Conservation (phyloP, 2,888 invertebrate genomes). For the Platynereis dumerilii region DNA sequence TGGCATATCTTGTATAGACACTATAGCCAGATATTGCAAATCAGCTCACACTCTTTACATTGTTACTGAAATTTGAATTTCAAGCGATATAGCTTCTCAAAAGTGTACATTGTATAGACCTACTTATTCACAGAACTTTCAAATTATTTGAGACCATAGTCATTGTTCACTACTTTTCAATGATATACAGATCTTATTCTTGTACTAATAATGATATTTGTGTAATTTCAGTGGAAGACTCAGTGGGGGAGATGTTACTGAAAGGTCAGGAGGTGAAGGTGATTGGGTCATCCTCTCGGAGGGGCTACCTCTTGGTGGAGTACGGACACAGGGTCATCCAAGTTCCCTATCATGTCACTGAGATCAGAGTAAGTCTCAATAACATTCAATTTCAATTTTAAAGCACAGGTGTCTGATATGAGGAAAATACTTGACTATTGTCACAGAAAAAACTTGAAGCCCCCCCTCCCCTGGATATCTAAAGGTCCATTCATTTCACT, state of each 20-base stretch:
- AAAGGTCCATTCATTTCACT: no score
- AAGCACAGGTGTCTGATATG: background rate
- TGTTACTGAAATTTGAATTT: no score
- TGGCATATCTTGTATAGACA: no score
- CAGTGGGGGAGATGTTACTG: constrained; percentile 64
- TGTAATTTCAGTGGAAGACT: constrained; percentile 52
- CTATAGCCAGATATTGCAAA: no score
- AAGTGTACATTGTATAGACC: no score
- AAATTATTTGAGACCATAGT: no score
- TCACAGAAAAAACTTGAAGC: background rate
- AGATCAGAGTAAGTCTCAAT: constrained; percentile 66
- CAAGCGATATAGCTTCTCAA: no score
- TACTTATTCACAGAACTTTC: no score
- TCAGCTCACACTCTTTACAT: no score
- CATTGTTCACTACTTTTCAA: constrained; percentile 58
- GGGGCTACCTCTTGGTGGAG: constrained; percentile 88
- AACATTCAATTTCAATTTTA: no score
- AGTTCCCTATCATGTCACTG: constrained; percentile 84
- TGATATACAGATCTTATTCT: constrained; percentile 41
- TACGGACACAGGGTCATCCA: constrained; percentile 76
- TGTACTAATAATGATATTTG: no score
- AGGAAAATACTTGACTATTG: background rate
- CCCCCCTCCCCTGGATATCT: no score
- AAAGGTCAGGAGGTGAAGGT: constrained; percentile 85
- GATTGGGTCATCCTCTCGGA: constrained; percentile 82